Base-by-base conservation (phyloP, 2,888 invertebrate genomes). In the Branchipolynoe longqiensis region DNA sequence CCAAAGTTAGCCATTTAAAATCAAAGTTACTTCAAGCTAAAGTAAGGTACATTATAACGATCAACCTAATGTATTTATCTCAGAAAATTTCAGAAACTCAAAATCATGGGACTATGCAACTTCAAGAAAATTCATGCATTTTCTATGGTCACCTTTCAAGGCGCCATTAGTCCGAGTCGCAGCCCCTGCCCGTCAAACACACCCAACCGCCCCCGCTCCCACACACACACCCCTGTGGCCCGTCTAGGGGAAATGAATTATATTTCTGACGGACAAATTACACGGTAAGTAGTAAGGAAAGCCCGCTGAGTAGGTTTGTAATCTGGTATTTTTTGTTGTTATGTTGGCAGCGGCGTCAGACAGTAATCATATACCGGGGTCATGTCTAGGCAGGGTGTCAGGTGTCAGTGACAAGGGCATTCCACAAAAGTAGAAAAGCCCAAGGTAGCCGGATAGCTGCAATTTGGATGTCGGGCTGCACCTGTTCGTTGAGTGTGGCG, bases 201-300 rank as follows among this genome's bases (percentile, higher is more conserved):
- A n/a, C 62, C 48, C 48, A 12, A 4, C 62, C 62, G 31, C 3
- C 62, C 1, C 69, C 36, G 69, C 18, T 8, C 33, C 14, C 36
- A 22, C 69, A 38, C 69, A 31, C 69, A 62, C 62, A 28, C 69
- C 36, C 69, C 69, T 14, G 6, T 38, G 14, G 38, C 36, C 69
- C 38, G 38, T 38, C 69, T 69, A 38, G 33, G 33, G 69, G 38
- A 69, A 69, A 69, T 69, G 69, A 69, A 69, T 69, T 69, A 69
- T 38, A 69, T 69, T 69, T 69, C n/a, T 69, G 69, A 69, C 69
- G 33, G 69, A 69, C 69, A 69, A 69, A 69, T 69, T 69, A 69
- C 69, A 69, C 69, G 38, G 69, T 28, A 2, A 38, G 69, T 25
- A 38, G 69, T 36, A 69, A 25, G 12, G 69, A 1, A 33, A 33